These are phyloP conservation scores for Emydoidea blandingii DNA, from an alignment of 2,797 vertebrate species.

Conservation along the genomic window DNA sequence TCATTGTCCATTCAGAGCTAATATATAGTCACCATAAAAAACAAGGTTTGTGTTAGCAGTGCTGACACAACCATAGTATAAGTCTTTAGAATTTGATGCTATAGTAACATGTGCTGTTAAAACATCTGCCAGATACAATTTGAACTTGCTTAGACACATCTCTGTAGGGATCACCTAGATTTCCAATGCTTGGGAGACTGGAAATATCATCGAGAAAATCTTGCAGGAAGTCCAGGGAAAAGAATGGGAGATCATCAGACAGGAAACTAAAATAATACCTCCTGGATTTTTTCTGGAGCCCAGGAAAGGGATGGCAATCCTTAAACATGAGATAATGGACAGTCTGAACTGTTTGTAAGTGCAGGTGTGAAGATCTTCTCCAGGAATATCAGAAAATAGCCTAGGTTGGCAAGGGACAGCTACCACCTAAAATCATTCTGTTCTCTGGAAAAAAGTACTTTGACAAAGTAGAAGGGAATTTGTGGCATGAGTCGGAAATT, in stretches of 20 bases:
- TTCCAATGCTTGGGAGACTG: not conserved
- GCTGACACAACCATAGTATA: not conserved
- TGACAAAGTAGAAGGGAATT: not conserved
- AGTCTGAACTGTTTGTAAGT: not conserved
- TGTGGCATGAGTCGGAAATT: not conserved
- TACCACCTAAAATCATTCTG: not conserved
- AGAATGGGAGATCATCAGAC: not conserved
- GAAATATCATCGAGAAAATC: not conserved
- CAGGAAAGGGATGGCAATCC: not conserved
- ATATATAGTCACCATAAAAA: not conserved
- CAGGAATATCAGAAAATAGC: not conserved
- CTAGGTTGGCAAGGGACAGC: not conserved
- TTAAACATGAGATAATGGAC: not conserved
- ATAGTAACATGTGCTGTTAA: not conserved
- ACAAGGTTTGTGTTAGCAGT: not conserved
- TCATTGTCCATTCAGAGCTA: not conserved
- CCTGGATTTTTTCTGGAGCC: not conserved
- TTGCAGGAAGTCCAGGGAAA: not conserved
- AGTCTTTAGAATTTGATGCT: not conserved
- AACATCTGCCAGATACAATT: not conserved
- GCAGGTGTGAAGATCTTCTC: not conserved
- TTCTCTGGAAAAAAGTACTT: not conserved
- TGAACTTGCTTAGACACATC: not conserved
- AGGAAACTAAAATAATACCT: not conserved
- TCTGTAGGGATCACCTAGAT: not conserved